Evolutionary conservation across 2,797 vertebrate genomes (phyloP), one percentile per base, ranked within the genome.

Genomic region (Tiaroga cobitis): DNA sequence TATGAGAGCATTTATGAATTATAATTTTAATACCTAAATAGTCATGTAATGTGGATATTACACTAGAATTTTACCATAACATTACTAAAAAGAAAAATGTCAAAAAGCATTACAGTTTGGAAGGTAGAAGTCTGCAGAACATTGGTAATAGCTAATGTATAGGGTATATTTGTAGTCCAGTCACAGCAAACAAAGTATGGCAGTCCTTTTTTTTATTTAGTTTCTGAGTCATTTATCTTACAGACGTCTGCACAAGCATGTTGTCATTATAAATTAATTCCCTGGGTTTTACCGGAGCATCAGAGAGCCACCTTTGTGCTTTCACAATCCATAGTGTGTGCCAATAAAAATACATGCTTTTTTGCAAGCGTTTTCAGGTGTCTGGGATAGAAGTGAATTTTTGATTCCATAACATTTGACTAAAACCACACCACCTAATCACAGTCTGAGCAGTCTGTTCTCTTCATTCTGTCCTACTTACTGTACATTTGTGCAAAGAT

Each of bases 221-320:
- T 61, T 56, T 18, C 34, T 3, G 67, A 73, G 24, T 61, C 68
- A 82, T 82, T 73, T 72, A 82, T 73, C 68, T 73, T 73, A 72
- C 49, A 59, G 34, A 72, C 72, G 67, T 81, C 80, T 56, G 34
- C 68, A 82, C 37, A 73, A 61, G 29, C 80, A 82, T 39, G 67
- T 61, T 82, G 80, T 82, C 37, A 72, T 82, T 69, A 81, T 24
- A 43, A 61, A 82, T 73, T 5, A 32, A 37, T 73, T 59, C 80
- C 51, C 51, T n/a, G 49, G 80, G 68, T 43, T 61, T 73, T 32
- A 41, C 61, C 29, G 4, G 59, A 65, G 43, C 21, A n/a, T 13
- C 75, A 15, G 2, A 24, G 32, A 59, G 18, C 56, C 61, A 80
- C 68, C n/a, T 82, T 43, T 15, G 80, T 82, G 51, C 51, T 82